Evolutionary conservation across 2,888 invertebrate genomes (phyloP).

Genomic region (Spisula subtruncata): DNA sequence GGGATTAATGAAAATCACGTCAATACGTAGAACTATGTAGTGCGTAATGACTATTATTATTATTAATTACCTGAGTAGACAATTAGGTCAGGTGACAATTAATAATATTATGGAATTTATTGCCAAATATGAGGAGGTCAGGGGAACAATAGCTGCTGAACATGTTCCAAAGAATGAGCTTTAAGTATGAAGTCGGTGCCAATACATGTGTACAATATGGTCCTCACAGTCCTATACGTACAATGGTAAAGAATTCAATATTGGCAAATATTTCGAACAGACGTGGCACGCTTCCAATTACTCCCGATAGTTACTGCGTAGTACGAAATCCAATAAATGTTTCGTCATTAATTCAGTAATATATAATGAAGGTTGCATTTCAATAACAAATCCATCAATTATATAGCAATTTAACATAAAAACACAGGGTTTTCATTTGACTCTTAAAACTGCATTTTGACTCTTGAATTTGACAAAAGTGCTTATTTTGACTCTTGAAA

Average conservation of each 20-base stretch:
- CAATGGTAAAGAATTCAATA: background rate
- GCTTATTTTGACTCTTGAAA: too few species aligned
- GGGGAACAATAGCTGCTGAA: background rate
- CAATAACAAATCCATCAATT: too few species aligned
- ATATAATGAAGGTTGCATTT: background rate
- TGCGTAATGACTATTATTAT: too few species aligned
- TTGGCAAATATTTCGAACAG: background rate
- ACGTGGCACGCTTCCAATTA: slow-evolving; percentile 8
- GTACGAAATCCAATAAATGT: background rate
- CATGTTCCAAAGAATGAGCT: background rate
- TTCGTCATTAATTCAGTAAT: background rate
- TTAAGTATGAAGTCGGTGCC: background rate
- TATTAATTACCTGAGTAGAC: background rate
- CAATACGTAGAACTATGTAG: too few species aligned
- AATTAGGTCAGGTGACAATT: background rate
- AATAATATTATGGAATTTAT: slow-evolving; percentile 20
- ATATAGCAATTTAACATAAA: too few species aligned
- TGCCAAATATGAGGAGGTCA: slow-evolving; percentile 9
- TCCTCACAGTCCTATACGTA: background rate
- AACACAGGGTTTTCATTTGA: too few species aligned
- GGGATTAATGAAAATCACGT: background rate
- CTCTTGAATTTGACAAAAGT: too few species aligned
- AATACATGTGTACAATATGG: background rate
- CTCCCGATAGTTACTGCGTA: background rate
- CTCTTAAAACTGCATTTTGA: too few species aligned